These are phyloP conservation scores for Sarcophilus harrisii DNA, from an alignment of 2,797 vertebrate species.

Conservation along the genomic window DNA sequence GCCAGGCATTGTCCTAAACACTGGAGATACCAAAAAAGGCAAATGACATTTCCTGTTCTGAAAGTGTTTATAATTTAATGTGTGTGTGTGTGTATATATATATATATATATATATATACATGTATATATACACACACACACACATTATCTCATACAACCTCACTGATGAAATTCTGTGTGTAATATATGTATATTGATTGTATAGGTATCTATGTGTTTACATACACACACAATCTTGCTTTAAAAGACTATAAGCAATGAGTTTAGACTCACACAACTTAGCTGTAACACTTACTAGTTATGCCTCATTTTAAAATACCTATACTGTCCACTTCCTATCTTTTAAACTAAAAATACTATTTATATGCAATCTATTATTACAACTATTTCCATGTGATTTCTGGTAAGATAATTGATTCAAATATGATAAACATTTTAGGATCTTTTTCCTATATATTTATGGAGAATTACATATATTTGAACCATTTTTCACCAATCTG, in stretches of 20 bases:
- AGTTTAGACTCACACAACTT: neutral
- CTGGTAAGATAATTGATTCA: slow-evolving; percentile 49
- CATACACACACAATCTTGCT: neutral
- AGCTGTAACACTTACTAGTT: neutral
- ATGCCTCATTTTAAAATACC: neutral
- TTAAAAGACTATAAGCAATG: neutral
- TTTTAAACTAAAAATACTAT: slow-evolving; percentile 25
- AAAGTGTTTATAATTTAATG: neutral
- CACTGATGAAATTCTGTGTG: neutral
- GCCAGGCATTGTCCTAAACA: neutral
- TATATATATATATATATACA: no score
- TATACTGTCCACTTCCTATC: neutral
- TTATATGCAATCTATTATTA: neutral
- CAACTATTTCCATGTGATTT: slow-evolving; percentile 49
- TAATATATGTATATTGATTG: neutral
- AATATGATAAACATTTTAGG: slow-evolving; percentile 3
- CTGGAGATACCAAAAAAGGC: neutral
- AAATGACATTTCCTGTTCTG: neutral
- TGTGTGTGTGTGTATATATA: no score
- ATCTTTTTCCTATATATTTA: neutral
- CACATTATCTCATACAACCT: no score
- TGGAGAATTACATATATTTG: neutral
- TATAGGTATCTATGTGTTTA: neutral
- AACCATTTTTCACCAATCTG: slow-evolving; percentile 6
- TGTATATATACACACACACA: neutral